Conservation (phyloP, 2,113 vertebrate species). For the Corythornis vintsioides region DNA sequence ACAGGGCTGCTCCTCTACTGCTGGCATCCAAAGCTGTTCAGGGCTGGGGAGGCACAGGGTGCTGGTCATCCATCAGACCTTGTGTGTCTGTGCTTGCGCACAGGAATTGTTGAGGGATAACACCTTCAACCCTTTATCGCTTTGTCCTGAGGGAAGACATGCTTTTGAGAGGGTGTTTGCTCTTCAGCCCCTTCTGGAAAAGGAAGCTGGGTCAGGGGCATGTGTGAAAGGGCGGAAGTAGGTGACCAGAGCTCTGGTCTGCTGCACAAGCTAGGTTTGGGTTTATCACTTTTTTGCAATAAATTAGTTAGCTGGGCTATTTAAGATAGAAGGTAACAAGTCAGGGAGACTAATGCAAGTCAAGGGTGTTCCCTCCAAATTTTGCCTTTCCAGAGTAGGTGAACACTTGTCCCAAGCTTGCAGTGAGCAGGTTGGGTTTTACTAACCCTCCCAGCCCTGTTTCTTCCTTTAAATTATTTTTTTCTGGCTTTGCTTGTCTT, state of each 20-base stretch:
- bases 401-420: not conserved
- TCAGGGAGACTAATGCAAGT: rapidly evolving
- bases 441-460: too few species aligned
- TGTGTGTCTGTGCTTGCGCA: not conserved
- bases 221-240: rapidly evolving
- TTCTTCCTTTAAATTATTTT: not conserved
- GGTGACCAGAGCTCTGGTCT: not conserved
- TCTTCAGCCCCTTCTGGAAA: not conserved
- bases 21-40: rapidly evolving
- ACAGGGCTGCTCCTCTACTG: not conserved
- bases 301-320: not conserved
- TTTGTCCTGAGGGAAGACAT: not conserved
- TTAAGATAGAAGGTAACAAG: not conserved
- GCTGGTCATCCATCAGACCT: not conserved
- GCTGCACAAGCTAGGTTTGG: not conserved
- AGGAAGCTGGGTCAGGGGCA: not conserved
- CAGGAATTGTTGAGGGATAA: rapidly evolving
- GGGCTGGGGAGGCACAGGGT: too few species aligned
- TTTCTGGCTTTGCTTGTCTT: not conserved
- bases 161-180: not conserved
- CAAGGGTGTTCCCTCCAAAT: not conserved
- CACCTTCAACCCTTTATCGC: rapidly evolving
- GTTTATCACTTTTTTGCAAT: not conserved
- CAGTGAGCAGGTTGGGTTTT: not conserved
- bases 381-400: rapidly evolving